These are phyloP conservation scores for Nasonia giraulti DNA, from an alignment of 1,140 invertebrate genomes.

Conservation along the genomic window DNA sequence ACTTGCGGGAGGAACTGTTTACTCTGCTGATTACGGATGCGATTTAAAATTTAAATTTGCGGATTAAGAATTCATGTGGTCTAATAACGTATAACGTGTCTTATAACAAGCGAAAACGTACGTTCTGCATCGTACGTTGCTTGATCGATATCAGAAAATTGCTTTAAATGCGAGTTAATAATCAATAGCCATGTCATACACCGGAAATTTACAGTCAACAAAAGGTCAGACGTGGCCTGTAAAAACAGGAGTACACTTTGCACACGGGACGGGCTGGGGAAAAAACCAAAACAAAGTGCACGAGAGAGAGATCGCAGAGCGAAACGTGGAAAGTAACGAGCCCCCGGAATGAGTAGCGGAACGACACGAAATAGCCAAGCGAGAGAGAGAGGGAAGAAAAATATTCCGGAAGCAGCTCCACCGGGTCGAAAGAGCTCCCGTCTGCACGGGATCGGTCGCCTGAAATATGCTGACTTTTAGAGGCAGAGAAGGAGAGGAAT, in stretches of 20 bases:
- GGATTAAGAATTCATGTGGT: not conserved
- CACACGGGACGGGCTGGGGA: too few relatives aligned
- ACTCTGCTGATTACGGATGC: too few relatives aligned
- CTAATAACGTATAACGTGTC: not conserved
- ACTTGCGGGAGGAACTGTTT: not conserved
- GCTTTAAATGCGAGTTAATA: too few relatives aligned
- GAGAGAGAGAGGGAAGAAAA: not conserved
- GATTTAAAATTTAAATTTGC: not conserved
- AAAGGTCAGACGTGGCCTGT: not conserved
- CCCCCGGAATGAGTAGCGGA: not conserved
- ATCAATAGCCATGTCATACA: too few relatives aligned
- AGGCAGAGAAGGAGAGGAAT: slow-evolving; percentile 54
- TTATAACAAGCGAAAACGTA: not conserved
- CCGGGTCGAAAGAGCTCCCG: slow-evolving; percentile 14
- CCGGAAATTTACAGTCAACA: not conserved
- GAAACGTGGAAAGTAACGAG: not conserved
- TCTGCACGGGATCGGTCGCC: slow-evolving; percentile 11
- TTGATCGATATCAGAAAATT: too few relatives aligned
- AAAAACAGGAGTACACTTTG: not conserved
- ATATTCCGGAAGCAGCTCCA: slow-evolving; percentile 27
- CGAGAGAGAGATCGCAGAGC: not conserved
- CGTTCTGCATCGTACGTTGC: too few relatives aligned
- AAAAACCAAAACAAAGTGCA: not conserved
- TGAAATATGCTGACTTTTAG: slow-evolving; percentile 75
- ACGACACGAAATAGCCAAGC: not conserved